Base-by-base conservation (phyloP, 1,140 invertebrate species). In the Microplitis demolitor region DNA sequence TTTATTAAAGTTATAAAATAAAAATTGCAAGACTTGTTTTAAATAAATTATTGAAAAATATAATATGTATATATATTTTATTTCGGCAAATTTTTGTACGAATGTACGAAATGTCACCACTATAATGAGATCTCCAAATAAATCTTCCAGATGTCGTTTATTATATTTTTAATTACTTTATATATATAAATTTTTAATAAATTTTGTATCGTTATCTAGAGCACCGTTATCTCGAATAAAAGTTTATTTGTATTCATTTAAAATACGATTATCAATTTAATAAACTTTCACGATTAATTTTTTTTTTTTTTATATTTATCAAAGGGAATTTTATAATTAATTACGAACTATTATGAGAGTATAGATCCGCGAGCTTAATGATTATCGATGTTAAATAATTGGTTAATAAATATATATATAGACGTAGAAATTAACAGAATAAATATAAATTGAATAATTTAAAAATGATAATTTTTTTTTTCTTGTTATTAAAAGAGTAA, bases 111-210 rank as follows among this genome's bases (percentile, higher is more conserved):
- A 24, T 24, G 24, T 24, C 24, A 24, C 24, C 24, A 24, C 24
- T 24, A 24, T 24, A 24, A 24, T 24, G 24, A 24, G 24, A 24
- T 24, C 24, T 16, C 53, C 53, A 56, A 56, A 6, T 5, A 58
- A 68, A 69, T 69, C 68, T 69, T 69, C 68, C 68, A 69, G 68
- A 45, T 69, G 68, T 37, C 31, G 68, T 33, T 14, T 56, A 6
- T 9, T 56, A 24, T 56, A 16, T n/a, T 34, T 58, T 35, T 58
- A 34, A 58, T 53, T n/a, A 54, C 4, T 33, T 11, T 33, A 37
- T n/a, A 9, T 5, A 31, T 31, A 50, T 54, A 4, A 31, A 51
- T 51, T 51, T 51, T 51, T 51, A 8, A 51, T 51, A 24, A 24
- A 24, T 24, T 24, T 24, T 24, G 24, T 24, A 24, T 24, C 24